Evolutionary conservation across 1,140 invertebrate species (phyloP), one percentile per base, ranked within the genome.

Genomic region (Ceratitis capitata): DNA sequence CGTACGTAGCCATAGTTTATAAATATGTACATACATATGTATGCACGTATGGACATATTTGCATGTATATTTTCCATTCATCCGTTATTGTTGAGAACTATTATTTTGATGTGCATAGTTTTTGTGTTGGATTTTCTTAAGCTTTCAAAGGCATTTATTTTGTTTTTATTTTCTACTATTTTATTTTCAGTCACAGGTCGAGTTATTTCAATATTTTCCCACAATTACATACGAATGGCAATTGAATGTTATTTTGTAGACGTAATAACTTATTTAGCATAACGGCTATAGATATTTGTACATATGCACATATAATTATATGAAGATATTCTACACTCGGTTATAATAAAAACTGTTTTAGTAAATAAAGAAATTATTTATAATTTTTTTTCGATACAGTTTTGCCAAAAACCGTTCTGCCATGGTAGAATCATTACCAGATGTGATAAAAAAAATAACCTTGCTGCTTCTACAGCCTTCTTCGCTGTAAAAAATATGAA

Each of bases 201-300:
- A 39, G 61, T 39, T 69, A 69, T 69, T 69, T 69, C 32, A 39
- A 69, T 69, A 39, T 39, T 69, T 69, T 69, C 61, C 35, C 61
- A 69, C 61, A 69, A 69, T 42, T 69, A 69, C 32, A 69, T 26
- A 35, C n/a, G n/a, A n/a, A n/a, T 69, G 10, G 39, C 2, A 53
- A 32, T 32, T 83, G 82, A 53, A 83, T 51, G 35, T 39, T 6
- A 19, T 83, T 45, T 51, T 35, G 23, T 7, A 16, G 47, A 29
- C 49, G 78, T 83, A 47, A 39, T 83, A 7, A 35, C 12, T 3
- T 51, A 29, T 78, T 56, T 56, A 5, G n/a, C n/a, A n/a, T n/a
- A n/a, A n/a, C n/a, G n/a, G n/a, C n/a, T n/a, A n/a, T n/a, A n/a
- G n/a, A n/a, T n/a, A n/a, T n/a, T n/a, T n/a, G n/a, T n/a, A n/a